Evolutionary conservation across 1,140 invertebrate species (phyloP).

Genomic region (Aphelenchoides fujianensis): DNA sequence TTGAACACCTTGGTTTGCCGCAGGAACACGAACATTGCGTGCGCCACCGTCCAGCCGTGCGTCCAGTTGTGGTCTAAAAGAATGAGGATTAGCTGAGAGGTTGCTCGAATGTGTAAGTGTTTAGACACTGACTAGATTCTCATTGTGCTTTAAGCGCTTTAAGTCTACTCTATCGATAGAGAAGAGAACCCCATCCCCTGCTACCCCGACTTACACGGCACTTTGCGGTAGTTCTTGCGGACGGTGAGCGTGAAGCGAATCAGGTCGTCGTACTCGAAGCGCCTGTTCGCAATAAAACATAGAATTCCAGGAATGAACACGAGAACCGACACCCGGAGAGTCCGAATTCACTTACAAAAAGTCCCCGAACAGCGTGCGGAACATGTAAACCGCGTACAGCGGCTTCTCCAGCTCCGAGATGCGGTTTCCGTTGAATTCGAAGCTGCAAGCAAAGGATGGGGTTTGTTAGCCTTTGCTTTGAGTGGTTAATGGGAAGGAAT

Average conservation of each 20-base stretch:
- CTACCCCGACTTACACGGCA: constrained; percentile 62
- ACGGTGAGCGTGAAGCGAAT: constrained; percentile 76
- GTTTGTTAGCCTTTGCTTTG: constrained; percentile 35
- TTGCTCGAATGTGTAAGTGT: too few species aligned
- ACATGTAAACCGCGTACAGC: constrained; percentile 74
- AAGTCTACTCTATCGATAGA: too few species aligned
- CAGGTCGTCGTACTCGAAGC: constrained; percentile 67
- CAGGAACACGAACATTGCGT: constrained; percentile 76
- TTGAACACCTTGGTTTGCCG: constrained; percentile 68
- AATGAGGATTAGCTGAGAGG: neutral
- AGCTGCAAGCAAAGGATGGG: constrained; percentile 65
- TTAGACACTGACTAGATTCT: too few species aligned
- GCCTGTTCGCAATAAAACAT: too few species aligned
- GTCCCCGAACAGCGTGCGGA: constrained; percentile 72
- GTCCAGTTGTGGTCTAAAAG: constrained; percentile 76
- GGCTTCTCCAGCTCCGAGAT: constrained; percentile 72
- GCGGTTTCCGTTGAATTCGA: constrained; percentile 72
- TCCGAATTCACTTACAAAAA: constrained; percentile 65
- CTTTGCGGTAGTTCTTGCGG: constrained; percentile 76
- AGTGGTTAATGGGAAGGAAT: neutral
- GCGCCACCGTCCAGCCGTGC: constrained; percentile 79
- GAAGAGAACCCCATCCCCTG: neutral
- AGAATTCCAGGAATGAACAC: too few species aligned
- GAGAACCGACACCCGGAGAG: too few species aligned
- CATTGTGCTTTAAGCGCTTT: too few species aligned